Conservation (phyloP, 92 coral and sea anemone species). For the Porites evermanni region DNA sequence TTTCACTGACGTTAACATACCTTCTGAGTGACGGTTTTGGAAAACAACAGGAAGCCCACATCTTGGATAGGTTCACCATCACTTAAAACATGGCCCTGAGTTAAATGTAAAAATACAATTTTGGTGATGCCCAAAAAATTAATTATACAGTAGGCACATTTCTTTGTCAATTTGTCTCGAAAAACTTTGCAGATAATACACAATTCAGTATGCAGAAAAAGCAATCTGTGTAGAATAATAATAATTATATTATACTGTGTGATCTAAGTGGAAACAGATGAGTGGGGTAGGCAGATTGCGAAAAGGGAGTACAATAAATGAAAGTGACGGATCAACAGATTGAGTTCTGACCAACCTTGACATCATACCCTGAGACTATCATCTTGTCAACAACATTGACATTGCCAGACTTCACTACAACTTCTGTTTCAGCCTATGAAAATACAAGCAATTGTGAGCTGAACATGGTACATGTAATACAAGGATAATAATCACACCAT, state of each 20-base stretch:
- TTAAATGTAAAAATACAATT: neutral
- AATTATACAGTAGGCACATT: too few relatives aligned
- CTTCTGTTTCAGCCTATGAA: conserved; percentile 72
- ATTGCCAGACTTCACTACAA: conserved; percentile 72
- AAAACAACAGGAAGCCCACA: conserved; percentile 89
- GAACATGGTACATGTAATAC: neutral
- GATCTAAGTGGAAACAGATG: neutral
- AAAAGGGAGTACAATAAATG: too few relatives aligned
- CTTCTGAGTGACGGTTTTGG: conserved; percentile 75
- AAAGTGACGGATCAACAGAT: too few relatives aligned
- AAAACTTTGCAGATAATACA: too few relatives aligned
- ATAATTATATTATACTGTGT: too few relatives aligned
- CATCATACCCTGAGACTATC: conserved; percentile 96
- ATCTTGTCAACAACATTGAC: conserved; percentile 80
- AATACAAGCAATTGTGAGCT: neutral
- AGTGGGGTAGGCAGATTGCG: neutral
- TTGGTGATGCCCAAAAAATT: too few relatives aligned
- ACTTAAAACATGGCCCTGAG: conserved; percentile 93
- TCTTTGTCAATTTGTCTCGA: too few relatives aligned
- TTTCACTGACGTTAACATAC: conserved; percentile 39
- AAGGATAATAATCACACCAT: too few relatives aligned
- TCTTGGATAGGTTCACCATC: conserved; percentile 96
- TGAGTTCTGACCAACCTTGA: conserved; percentile 67
- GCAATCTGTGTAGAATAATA: too few relatives aligned
- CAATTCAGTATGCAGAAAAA: too few relatives aligned